Evolutionary conservation across 2,113 vertebrate species (phyloP).

Genomic region (Naja naja): DNA sequence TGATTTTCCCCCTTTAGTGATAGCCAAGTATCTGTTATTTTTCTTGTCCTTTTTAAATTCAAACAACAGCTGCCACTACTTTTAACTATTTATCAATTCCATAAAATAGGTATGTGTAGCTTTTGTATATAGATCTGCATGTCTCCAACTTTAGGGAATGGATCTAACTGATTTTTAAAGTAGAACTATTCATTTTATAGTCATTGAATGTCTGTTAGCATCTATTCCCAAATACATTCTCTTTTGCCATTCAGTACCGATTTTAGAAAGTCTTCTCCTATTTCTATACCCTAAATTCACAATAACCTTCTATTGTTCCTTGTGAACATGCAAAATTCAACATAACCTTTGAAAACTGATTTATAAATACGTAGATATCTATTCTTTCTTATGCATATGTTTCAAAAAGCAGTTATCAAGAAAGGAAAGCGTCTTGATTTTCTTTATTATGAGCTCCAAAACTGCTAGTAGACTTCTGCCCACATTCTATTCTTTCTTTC

Average conservation of each 20-base stretch:
- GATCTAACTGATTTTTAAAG: not conserved
- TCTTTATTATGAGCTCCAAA: not conserved
- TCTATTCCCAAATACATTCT: not conserved
- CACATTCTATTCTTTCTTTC: conserved; percentile 10
- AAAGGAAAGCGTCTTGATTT: not conserved
- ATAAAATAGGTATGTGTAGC: not conserved
- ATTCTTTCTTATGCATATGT: conserved; percentile 7
- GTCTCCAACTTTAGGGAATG: not conserved
- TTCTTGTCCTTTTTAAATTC: not conserved
- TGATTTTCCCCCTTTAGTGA: not conserved
- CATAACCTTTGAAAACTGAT: conserved; percentile 14
- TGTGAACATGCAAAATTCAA: not conserved
- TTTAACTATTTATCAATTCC: not conserved
- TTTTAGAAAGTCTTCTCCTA: not conserved
- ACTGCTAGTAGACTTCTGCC: conserved; percentile 16
- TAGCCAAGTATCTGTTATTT: not conserved
- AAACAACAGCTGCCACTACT: not conserved
- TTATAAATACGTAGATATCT: conserved; percentile 25
- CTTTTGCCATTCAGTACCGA: not conserved
- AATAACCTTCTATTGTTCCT: not conserved
- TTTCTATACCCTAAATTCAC: conserved; percentile 7
- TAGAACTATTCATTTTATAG: not conserved
- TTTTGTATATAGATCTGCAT: not conserved
- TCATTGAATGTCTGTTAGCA: not conserved
- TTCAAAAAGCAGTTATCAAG: not conserved